These are phyloP conservation scores for Nomada flava DNA, from an alignment of 2,888 invertebrate species.

Conservation along the genomic window DNA sequence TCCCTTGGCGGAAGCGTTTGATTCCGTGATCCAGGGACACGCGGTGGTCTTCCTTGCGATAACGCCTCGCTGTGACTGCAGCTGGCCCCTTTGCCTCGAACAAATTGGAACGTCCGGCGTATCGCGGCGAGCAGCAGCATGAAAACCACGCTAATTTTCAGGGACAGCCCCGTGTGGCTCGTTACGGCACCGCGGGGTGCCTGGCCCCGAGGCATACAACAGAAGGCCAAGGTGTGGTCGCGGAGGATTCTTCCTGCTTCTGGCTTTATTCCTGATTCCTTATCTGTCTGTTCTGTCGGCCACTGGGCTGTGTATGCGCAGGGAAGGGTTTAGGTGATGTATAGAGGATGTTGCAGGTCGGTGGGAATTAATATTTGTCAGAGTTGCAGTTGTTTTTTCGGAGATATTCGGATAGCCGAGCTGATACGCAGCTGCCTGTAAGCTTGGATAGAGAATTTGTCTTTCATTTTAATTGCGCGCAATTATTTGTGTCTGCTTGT, in stretches of 20 bases:
- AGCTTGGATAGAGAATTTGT: no score
- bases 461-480: no score
- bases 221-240: background rate
- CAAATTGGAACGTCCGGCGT: constrained; percentile 63
- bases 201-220: constrained; percentile 19
- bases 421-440: no score
- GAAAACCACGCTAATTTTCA: constrained; percentile 67
- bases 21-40: constrained; percentile 46
- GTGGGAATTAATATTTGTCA: background rate
- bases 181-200: constrained; percentile 52
- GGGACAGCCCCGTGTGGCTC: constrained; percentile 38
- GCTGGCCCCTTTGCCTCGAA: constrained; percentile 46
- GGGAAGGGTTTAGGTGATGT: background rate
- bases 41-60: constrained; percentile 38
- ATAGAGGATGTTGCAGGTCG: background rate
- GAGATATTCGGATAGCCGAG: no score
- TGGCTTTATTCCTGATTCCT: constrained; percentile 7
- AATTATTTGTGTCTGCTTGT: no score
- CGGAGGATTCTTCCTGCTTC: constrained; percentile 12
- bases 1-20: constrained; percentile 58
- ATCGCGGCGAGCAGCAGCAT: constrained; percentile 34
- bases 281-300: constrained; percentile 10
- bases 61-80: constrained; percentile 59
- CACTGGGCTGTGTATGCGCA: background rate
- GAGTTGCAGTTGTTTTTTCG: no score